These are phyloP conservation scores for Caenorhabditis auriculariae DNA, from an alignment of 2,888 invertebrate species.

Conservation along the genomic window DNA sequence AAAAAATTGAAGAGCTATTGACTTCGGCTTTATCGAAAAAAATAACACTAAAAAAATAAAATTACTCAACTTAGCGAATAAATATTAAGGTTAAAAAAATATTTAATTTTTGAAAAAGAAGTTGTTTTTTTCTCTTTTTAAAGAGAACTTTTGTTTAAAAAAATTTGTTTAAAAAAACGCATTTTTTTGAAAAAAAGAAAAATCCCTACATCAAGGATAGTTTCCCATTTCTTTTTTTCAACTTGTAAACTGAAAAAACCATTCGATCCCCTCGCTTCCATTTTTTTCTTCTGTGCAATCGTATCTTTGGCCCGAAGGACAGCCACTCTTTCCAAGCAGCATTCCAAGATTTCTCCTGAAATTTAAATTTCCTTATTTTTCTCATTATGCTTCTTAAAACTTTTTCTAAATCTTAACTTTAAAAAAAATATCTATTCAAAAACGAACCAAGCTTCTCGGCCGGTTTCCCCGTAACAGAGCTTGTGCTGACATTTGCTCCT, in stretches of 20 bases:
- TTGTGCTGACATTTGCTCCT: too few relatives aligned
- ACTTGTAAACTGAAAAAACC: too few relatives aligned
- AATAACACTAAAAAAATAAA: slow-evolving; percentile 38
- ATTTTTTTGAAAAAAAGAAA: too few relatives aligned
- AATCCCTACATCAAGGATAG: background rate
- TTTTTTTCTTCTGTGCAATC: slow-evolving; percentile 23
- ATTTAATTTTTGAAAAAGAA: background rate
- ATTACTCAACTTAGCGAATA: background rate
- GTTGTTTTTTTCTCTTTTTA: background rate
- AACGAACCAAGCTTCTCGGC: too few relatives aligned
- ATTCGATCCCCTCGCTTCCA: slow-evolving; percentile 44
- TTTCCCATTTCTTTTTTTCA: too few relatives aligned
- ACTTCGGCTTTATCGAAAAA: slow-evolving; percentile 21
- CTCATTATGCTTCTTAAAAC: too few relatives aligned
- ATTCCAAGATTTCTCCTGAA: slow-evolving; percentile 42
- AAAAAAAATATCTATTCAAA: too few relatives aligned
- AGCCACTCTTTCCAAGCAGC: slow-evolving; percentile 43
- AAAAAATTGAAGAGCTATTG: too few relatives aligned
- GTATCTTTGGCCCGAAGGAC: slow-evolving; percentile 37
- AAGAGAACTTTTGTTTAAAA: background rate
- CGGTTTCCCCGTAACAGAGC: too few relatives aligned
- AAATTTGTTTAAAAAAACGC: background rate
- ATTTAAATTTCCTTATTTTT: background rate
- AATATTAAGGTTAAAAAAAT: background rate
- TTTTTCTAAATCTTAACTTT: too few relatives aligned